Base-by-base conservation (phyloP, 1,140 invertebrate genomes). In the Ceratina australensis region DNA sequence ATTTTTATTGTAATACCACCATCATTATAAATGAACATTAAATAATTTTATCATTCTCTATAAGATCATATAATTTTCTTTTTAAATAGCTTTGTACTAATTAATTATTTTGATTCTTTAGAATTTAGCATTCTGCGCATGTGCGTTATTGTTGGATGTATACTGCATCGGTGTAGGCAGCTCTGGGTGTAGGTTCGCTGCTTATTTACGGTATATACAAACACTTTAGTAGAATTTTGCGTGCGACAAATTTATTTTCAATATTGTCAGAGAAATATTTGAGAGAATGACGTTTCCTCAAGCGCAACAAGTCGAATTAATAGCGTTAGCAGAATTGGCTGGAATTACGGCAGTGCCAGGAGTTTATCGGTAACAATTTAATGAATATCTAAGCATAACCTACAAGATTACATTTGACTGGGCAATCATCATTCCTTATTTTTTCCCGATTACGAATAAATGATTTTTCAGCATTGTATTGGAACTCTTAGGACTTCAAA, bases 401-500 rank as follows among this genome's bases (percentile, higher is more conserved):
- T 80, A 3, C 15, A 13, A 3, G 8, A 13, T 12, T 24, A 2
- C 22, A 7, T 15, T 26, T 50, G 8, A 54, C 20, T 42, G 16
- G 1, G 8, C 3, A 57, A 3, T 22, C 26, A 56, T 33, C 5
- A 3, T 33, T 59, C 5, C 10, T 67, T 16, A 47, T 18, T 22
- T 5, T 33, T 12, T 42, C 7, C 1, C 0, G 18, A 57, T 28
- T 66, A 68, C 13, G 49, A 71, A 72, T 24, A 12, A 50, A 74
- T 60, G 15, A 74, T 56, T 56, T 12, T 84, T 61, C 24, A 90
- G 89, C 28, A 84, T 90, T 3, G 69, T 90, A 22, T 79, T 86
- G 28, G 87, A 90, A 86, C 79, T 90, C 12, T 24, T 90, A n/a
- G 76, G 82, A 0, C 82, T 90, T 67, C 81, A 87, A 73, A 72